Base-by-base conservation (phyloP, 1,140 invertebrate genomes). In the Trissolcus basalis region DNA sequence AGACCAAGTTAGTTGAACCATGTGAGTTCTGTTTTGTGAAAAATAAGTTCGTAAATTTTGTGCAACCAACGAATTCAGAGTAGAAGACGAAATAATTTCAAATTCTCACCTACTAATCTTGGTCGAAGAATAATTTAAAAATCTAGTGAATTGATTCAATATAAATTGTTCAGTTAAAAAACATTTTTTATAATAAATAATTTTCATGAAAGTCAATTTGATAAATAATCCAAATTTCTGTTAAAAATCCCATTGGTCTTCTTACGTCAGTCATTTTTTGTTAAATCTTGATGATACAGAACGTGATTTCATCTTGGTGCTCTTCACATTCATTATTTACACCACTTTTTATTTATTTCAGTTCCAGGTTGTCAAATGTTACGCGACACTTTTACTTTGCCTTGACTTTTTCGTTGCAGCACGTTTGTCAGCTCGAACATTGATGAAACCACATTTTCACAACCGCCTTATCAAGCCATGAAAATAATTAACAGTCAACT, bases 191-290 rank as follows among this genome's bases (percentile, higher is more conserved):
- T n/a, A n/a, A n/a, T n/a, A n/a, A n/a, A n/a, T n/a, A n/a, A n/a
- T n/a, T n/a, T n/a, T n/a, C n/a, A n/a, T n/a, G n/a, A n/a, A n/a
- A n/a, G n/a, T n/a, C n/a, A n/a, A n/a, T n/a, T n/a, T n/a, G n/a
- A n/a, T n/a, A n/a, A n/a, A n/a, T n/a, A n/a, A n/a, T n/a, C n/a
- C n/a, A n/a, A n/a, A n/a, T n/a, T n/a, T n/a, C n/a, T n/a, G n/a
- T n/a, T n/a, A n/a, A n/a, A 27, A 27, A 68, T 48, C 58, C 48
- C 60, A 64, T 65, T 45, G 45, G 35, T 44, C 50, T 58, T 67
- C 63, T 67, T 50, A 12, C 35, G 4, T 7, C 5, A 1, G 13
- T 7, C 35, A 27, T 64, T 59, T 59, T 59, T 58, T 44, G 47
- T 39, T 39, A 27, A 49, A 56, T 67, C 36, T 45, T 53, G 50